These are phyloP conservation scores for Diloba caeruleocephala DNA, from an alignment of 2,888 invertebrate species.

Conservation along the genomic window DNA sequence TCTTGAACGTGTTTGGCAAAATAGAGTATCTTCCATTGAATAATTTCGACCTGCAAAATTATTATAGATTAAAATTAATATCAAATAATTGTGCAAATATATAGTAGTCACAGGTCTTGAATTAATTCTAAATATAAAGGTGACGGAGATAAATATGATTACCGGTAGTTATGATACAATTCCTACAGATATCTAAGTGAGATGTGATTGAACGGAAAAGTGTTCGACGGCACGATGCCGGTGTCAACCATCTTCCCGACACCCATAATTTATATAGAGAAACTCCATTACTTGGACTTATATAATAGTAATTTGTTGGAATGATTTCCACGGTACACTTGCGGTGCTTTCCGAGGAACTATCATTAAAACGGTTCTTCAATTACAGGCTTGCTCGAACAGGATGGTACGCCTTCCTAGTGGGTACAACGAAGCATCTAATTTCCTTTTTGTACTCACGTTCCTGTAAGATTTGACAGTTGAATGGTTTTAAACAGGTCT, in stretches of 20 bases:
- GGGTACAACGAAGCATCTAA: conserved; percentile 48
- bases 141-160: conserved; percentile 22
- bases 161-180: conserved; percentile 22
- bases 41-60: conserved; percentile 79
- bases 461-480: conserved; percentile 17
- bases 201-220: conserved; percentile 37
- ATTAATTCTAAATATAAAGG: conserved; percentile 6
- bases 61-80: too few relatives aligned
- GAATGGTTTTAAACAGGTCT: background rate
- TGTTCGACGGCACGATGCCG: conserved; percentile 32
- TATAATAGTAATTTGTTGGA: conserved; percentile 80
- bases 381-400: conserved; percentile 71
- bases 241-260: conserved; percentile 37
- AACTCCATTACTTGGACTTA: conserved; percentile 61
- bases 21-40: conserved; percentile 77
- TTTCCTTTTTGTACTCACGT: conserved; percentile 44
- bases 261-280: conserved; percentile 56
- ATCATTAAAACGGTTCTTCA: conserved; percentile 84
- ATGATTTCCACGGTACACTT: conserved; percentile 73
- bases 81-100: conserved; percentile 1
- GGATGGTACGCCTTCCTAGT: conserved; percentile 67
- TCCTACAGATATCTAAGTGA: conserved; percentile 42
- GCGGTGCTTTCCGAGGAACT: conserved; percentile 77
- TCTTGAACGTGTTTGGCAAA: conserved; percentile 86
- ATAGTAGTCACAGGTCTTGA: background rate